Base-by-base conservation (phyloP, 2,888 invertebrate species). In the Oxyscelio sp. region DNA sequence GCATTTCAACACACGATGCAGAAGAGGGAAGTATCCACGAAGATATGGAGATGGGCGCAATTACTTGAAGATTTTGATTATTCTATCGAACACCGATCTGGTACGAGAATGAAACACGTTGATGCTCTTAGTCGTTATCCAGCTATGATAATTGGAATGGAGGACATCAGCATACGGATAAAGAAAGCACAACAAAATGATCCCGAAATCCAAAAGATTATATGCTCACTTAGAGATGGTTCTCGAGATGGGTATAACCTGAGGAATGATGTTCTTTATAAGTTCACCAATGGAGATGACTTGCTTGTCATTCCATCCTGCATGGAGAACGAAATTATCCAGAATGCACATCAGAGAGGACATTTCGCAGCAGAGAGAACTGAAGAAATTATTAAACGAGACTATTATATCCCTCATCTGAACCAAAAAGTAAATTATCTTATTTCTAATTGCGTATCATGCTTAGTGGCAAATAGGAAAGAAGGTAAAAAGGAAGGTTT, bases 391-490 rank as follows among this genome's bases (percentile, higher is more conserved):
- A 58, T 70, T 8, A 70, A 22, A 19, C 21, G 48, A 48, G 70
- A 78, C 6, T 79, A 79, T 15, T 71, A 58, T 34, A 56, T 79
- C 13, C 61, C 17, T 15, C 31, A 61, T 19, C 13, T 80, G 43
- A 27, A 17, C 13, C 13, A 19, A 4, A 66, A 66, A 17, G 40
- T 65, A 2, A 50, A 80, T 11, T 54, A 80, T 4, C 17, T 66
- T 0, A 58, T 81, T 22, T 17, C 45, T 3, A 80, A 74, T 24
- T 90, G 90, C 66, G 40, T 89, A 13, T 11, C 21, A 21, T 84
- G 85, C 56, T 82, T 84, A 13, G 13, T 87, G 11, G 78, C 77
- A 1, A 78, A 85, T 22, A 43, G 50, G 15, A 84, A 87, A 50
- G 54, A 54, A 8, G 84, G 82, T 4, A 78, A 63, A 9, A 24